A percentile compares a stretch with the other conserved stretches of the same genome.
These are phyloP conservation scores for Trichoplax adhaerens DNA, from an alignment of 37 sponge, comb jelly and placozoan genomes.

Conservation along the genomic window DNA sequence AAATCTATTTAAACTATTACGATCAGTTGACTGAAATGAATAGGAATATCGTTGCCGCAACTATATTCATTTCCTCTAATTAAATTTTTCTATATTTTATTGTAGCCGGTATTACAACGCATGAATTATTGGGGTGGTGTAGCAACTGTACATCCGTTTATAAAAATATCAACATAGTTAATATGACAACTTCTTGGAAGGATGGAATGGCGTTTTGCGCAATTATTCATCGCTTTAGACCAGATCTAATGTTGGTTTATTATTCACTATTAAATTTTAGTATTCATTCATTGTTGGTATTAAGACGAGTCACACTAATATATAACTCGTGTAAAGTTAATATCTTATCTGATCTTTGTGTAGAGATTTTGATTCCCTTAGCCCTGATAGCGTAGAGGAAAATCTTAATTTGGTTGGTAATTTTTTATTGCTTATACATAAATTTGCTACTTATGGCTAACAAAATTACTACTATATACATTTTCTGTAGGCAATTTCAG, in stretches of 20 bases:
- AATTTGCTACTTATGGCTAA: too few species aligned
- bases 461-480: too few species aligned
- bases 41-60: too few species aligned
- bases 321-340: neutral
- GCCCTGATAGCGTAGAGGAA: too few species aligned
- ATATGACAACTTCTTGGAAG: slow-evolving; percentile 41
- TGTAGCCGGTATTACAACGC: neutral
- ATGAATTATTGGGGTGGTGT: slow-evolving; percentile 28
- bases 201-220: slow-evolving; percentile 62
- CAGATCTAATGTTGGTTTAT: slow-evolving; percentile 42
- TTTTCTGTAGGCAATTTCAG: slow-evolving; percentile 28
- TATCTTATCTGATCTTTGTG: too few species aligned
- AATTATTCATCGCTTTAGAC: slow-evolving; percentile 48
- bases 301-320: neutral
- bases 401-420: too few species aligned
- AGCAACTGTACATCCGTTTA: slow-evolving; percentile 24
- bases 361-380: too few species aligned
- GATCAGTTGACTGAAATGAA: too few species aligned
- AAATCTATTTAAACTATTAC: too few species aligned
- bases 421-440: too few species aligned
- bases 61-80: too few species aligned
- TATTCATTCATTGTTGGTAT: neutral
- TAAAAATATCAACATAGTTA: slow-evolving; percentile 16
- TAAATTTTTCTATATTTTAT: too few species aligned
- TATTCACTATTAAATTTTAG: neutral